A percentile compares a stretch with the other conserved stretches of the same genome.
Conservation (phyloP, 2,797 vertebrate species). For the Etheostoma nigrum region DNA sequence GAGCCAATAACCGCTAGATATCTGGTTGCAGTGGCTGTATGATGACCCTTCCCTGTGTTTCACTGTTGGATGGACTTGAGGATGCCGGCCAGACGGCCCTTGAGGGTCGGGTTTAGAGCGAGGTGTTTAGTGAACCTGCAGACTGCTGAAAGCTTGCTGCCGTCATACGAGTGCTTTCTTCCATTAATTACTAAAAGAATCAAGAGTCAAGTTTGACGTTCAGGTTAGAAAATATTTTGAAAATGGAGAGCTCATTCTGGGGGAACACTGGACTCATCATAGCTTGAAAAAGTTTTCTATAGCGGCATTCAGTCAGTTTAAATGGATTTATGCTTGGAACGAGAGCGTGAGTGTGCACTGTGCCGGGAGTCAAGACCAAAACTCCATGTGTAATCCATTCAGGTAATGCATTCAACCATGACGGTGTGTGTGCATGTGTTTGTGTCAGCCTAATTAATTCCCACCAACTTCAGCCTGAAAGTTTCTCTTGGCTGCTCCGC, state of each 20-base stretch:
- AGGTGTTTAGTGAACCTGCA: constrained; percentile 4
- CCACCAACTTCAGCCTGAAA: constrained; percentile 32
- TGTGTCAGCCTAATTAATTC: constrained; percentile 45
- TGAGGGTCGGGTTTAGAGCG: background rate
- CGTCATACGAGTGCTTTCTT: constrained; percentile 16
- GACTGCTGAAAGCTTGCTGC: constrained; percentile 11
- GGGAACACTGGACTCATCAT: constrained; percentile 12
- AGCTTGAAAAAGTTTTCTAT: constrained; percentile 13
- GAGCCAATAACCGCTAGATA: background rate
- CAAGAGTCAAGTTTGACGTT: constrained; percentile 11
- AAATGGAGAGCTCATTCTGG: constrained; percentile 10
- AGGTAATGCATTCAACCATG: constrained; percentile 42
- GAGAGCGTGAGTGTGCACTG: background rate
- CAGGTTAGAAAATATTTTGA: background rate
- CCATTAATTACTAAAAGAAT: constrained; percentile 31
- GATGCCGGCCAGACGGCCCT: background rate
- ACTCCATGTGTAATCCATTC: constrained; percentile 39
- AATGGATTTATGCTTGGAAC: constrained; percentile 44
- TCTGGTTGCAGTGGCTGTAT: background rate
- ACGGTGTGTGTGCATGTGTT: constrained; percentile 16
- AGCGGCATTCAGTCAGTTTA: constrained; percentile 10
- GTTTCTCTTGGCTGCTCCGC: constrained; percentile 34
- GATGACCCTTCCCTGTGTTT: background rate
- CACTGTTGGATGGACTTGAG: background rate
- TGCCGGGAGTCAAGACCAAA: constrained; percentile 12